Evolutionary conservation across 2,888 invertebrate genomes (phyloP), one percentile per base, ranked within the genome.

Genomic region (Oeneis ivallda): DNA sequence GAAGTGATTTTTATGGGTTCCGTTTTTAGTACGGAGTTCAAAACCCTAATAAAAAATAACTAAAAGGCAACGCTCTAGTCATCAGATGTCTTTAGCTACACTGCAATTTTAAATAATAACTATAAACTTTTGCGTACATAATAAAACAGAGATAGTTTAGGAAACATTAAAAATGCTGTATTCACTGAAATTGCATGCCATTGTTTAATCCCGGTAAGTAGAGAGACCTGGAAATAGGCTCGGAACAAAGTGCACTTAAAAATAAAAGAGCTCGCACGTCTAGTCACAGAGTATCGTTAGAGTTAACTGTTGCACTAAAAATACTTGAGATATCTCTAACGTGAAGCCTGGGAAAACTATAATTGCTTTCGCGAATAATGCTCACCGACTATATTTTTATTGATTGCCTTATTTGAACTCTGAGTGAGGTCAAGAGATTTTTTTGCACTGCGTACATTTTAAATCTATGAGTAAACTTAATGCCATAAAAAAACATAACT

Each of bases 241-340:
- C 37, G 56, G 56, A 67, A 69, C 67, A 69, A 69, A 67, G 69
- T 65, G 62, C 45, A 60, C 50, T 64, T 65, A 66, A 66, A 68
- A 66, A 70, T 68, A 71, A 71, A 66, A 65, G 57, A 54, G 60
- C 64, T 50, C 45, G 47, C 67, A 64, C 64, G 68, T 60, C 62
- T 63, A 59, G 65, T 69, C 62, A 65, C 56, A 65, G 66, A 69
- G 68, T 72, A 74, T 79, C 80, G 77, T 81, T 78, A 83, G 81
- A 78, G 76, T 75, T 75, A 77, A 79, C 79, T 79, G 76, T 78
- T 73, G 75, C 71, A 75, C 79, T 84, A 82, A 83, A 74, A 79
- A 81, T 72, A 67, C 69, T 79, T 78, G 78, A 81, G 76, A 79
- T 83, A 82, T 82, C 75, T 75, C 68, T 72, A 71, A 73, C 72